Base-by-base conservation (phyloP, 2,113 vertebrate genomes). In the Neolamprologus hecqui region DNA sequence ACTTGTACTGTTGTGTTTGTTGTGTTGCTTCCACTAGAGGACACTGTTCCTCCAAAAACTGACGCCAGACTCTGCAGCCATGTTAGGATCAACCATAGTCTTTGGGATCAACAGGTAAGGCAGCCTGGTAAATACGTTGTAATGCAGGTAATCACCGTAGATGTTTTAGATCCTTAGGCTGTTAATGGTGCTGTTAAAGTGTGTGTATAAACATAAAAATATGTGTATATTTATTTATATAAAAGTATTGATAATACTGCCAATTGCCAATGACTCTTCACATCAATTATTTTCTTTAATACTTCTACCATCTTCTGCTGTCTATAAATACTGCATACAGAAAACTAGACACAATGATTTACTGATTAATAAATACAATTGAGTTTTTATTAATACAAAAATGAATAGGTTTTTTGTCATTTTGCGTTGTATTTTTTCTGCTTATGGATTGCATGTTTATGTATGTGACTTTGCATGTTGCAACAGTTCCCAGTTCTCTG, bases 401-500 rank as follows among this genome's bases (percentile, higher is more conserved):
- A 77, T 77, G 6, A 31, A 75, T 31, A 9, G 15, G 7, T 21
- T 83, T 65, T 81, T 75, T 73, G 26, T 70, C 28, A 42, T 51
- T 87, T 23, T 65, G 37, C 68, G 2, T 87, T 57, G 17, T 85
- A 15, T 63, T 17, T 84, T 45, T 19, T 28, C 14, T 86, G 6
- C 21, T 19, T 13, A n/a, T 49, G 70, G 70, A 75, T 79, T 9
- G 28, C 19, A 77, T 77, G 42, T 49, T 47, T 81, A 45, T 26
- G 58, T n/a, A 33, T 63, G 49, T 73, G 15, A 31, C 26, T 68
- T 45, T 83, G 17, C 80, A 40, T 86, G 42, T 79, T 91, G 90
- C 81, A 60, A 79, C 83, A 86, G 60, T 91, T 93, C 77, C 26
- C 88, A 96, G 95, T 96, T 95, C 97, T 96, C 91, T 92, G 90